Conservation (phyloP, 1,140 invertebrate genomes). For the Listronotus oregonensis region DNA sequence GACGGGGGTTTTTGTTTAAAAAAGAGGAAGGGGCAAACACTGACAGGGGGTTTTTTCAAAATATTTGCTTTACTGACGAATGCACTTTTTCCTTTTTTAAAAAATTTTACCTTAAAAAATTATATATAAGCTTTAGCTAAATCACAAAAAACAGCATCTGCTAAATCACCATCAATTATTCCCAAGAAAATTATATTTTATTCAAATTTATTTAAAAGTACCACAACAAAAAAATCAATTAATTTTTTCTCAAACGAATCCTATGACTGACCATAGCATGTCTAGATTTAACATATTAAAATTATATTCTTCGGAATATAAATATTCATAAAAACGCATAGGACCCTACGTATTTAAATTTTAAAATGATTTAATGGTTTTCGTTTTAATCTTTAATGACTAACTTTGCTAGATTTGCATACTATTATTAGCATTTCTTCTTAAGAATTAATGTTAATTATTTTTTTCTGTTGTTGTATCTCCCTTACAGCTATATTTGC, state of each 20-base stretch:
- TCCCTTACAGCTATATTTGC: conserved; percentile 8
- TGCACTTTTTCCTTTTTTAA: too few species aligned
- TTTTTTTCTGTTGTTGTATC: conserved; percentile 9
- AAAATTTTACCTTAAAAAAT: too few species aligned
- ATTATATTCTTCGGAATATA: conserved; percentile 23
- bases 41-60: too few species aligned
- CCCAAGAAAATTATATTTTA: too few species aligned
- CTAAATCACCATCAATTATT: too few species aligned
- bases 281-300: conserved; percentile 16
- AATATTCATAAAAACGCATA: conserved; percentile 29
- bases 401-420: conserved; percentile 30
- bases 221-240: too few species aligned
- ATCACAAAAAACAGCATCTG: too few species aligned
- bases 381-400: conserved; percentile 33
- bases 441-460: conserved; percentile 26
- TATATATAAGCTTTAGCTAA: too few species aligned
- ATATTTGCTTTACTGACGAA: too few species aligned
- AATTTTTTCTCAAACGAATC: not conserved
- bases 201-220: too few species aligned
- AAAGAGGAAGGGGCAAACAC: too few species aligned
- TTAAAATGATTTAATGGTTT: conserved; percentile 34
- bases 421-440: conserved; percentile 29
- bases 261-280: not conserved
- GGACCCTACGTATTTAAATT: conserved; percentile 27
- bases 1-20: too few species aligned